Conservation (phyloP, 2,888 invertebrate genomes). For the Tridacna gigas region DNA sequence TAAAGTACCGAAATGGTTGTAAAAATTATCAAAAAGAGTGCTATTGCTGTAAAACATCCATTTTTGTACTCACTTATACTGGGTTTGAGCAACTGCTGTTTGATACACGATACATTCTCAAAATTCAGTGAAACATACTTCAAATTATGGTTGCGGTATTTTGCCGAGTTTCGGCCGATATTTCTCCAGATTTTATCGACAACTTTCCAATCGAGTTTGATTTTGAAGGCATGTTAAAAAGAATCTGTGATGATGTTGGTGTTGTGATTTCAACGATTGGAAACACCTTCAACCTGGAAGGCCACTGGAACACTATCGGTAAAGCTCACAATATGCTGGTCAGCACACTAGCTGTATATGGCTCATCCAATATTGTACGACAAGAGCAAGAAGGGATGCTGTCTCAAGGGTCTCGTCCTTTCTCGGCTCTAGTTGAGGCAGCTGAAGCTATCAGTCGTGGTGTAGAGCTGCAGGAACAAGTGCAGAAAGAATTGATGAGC, state of each 20-base stretch:
- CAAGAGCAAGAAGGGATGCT: conserved; percentile 29
- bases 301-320: conserved; percentile 68
- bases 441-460: conserved; percentile 62
- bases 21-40: conserved; percentile 31
- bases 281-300: conserved; percentile 52
- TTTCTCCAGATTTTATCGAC: conserved; percentile 62
- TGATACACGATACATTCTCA: not conserved
- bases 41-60: conserved; percentile 54
- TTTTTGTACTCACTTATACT: conserved; percentile 16
- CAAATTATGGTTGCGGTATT: conserved; percentile 65
- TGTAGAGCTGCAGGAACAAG: conserved; percentile 51
- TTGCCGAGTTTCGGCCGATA: conserved; percentile 66
- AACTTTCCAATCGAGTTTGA: conserved; percentile 70
- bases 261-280: conserved; percentile 49
- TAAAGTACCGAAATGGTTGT: conserved; percentile 12
- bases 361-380: conserved; percentile 40
- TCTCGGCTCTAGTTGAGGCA: conserved; percentile 59
- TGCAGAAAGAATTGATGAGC: conserved; percentile 41
- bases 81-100: not conserved
- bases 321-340: conserved; percentile 66
- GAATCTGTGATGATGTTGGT: conserved; percentile 68
- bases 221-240: conserved; percentile 66
- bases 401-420: conserved; percentile 38
- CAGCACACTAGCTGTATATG: conserved; percentile 66
- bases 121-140: not conserved